Conservation (phyloP, 2,888 invertebrate genomes). For the Melieria picta region DNA sequence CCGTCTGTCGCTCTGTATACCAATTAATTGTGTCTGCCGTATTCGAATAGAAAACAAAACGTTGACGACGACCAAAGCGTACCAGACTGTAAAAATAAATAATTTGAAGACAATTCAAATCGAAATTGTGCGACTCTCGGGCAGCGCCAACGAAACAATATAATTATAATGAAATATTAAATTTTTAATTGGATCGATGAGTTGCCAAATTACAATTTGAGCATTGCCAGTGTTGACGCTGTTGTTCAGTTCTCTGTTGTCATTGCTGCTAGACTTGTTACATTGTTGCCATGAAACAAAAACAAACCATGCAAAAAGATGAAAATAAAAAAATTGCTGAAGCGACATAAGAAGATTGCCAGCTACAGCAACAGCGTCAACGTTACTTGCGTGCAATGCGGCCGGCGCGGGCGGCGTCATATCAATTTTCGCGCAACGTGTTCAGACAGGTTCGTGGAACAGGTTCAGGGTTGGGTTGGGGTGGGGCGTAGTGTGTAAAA, state of each 20-base stretch:
- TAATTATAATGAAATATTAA: constrained; percentile 19
- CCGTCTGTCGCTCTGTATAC: no score
- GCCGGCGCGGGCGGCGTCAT: no score
- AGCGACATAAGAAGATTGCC: constrained; percentile 5
- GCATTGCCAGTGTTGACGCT: neutral
- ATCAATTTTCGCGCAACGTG: no score
- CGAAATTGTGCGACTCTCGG: neutral
- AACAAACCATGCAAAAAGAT: neutral
- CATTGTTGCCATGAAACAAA: neutral
- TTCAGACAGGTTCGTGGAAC: no score
- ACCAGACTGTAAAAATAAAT: constrained; percentile 21
- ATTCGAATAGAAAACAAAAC: no score
- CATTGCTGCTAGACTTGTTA: neutral
- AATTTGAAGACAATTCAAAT: constrained; percentile 7
- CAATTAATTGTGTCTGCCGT: no score
- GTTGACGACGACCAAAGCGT: neutral
- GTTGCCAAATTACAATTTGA: neutral
- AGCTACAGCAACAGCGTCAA: neutral
- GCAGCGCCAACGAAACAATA: neutral
- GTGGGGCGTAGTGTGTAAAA: neutral
- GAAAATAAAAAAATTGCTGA: neutral
- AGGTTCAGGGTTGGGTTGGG: no score
- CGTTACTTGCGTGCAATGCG: neutral
- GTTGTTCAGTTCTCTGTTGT: neutral
- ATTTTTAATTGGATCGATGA: constrained; percentile 26